These are phyloP conservation scores for Diaperis boleti DNA, from an alignment of 2,888 invertebrate species.

Conservation along the genomic window DNA sequence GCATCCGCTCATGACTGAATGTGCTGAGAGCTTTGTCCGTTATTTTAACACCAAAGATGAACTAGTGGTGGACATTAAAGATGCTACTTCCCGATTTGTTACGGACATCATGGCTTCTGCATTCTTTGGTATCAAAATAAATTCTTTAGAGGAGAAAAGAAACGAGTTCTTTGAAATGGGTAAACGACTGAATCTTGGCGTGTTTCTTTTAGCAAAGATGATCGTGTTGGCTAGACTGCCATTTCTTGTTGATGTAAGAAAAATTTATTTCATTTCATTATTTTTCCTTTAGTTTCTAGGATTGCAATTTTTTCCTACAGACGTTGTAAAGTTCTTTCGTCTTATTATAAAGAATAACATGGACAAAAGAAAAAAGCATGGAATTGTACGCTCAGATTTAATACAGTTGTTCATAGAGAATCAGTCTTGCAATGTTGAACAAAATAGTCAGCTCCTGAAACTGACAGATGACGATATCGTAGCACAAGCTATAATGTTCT, in stretches of 20 bases:
- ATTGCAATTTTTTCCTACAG: background rate
- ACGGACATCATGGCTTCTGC: slow-evolving; percentile 58
- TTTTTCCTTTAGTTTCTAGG: background rate
- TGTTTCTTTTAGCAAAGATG: background rate
- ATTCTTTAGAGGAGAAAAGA: slow-evolving; percentile 55
- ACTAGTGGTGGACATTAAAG: slow-evolving; percentile 51
- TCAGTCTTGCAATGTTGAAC: background rate
- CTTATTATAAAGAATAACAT: slow-evolving; percentile 3
- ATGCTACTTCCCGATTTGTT: slow-evolving; percentile 54
- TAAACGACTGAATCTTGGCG: background rate
- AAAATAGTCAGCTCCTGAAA: background rate
- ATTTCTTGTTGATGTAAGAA: background rate
- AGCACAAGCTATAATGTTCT: slow-evolving; percentile 20
- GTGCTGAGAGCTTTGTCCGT: slow-evolving; percentile 44
- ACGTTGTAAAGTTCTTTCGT: slow-evolving; percentile 2
- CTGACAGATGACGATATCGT: slow-evolving; percentile 17
- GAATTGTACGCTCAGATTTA: slow-evolving; percentile 17
- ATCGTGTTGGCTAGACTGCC: background rate
- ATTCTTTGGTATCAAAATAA: slow-evolving; percentile 56
- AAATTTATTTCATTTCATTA: no score
- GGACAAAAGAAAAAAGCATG: background rate
- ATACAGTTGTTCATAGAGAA: slow-evolving; percentile 18
- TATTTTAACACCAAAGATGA: slow-evolving; percentile 25
- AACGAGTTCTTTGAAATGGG: slow-evolving; percentile 56
- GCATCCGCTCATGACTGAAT: slow-evolving; percentile 43